These are phyloP conservation scores for Platichthys flesus DNA, from an alignment of 2,113 vertebrate species.

Conservation along the genomic window DNA sequence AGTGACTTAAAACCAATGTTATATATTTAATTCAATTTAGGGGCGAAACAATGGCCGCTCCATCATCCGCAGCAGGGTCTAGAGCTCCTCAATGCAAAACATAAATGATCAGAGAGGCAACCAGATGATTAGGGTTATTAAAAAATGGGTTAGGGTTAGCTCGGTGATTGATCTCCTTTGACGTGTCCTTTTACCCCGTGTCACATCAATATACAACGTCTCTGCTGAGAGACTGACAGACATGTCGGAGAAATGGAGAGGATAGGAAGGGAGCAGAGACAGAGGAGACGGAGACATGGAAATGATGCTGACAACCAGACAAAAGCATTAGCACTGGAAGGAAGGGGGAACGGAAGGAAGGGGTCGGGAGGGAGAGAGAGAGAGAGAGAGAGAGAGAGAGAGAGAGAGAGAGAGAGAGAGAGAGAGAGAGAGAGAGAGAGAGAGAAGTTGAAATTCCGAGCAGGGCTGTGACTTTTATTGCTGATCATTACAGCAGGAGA, in stretches of 20 bases:
- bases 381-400: background rate
- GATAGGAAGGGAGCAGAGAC: conserved; percentile 1
- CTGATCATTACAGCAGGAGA: conserved; percentile 31
- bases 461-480: conserved; percentile 32
- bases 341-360: conserved; percentile 5
- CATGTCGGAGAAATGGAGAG: conserved; percentile 46
- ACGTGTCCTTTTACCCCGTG: conserved; percentile 80
- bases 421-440: background rate
- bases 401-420: conserved; percentile 3
- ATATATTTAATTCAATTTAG: conserved; percentile 9
- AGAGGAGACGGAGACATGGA: conserved; percentile 8
- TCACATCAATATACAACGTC: conserved; percentile 78
- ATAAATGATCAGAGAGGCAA: conserved; percentile 35
- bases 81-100: conserved; percentile 44
- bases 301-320: conserved; percentile 21
- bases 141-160: too few species aligned
- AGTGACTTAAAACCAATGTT: background rate
- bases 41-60: conserved; percentile 24
- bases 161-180: conserved; percentile 75
- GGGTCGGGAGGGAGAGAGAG: background rate
- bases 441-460: conserved; percentile 17
- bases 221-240: conserved; percentile 72
- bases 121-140: conserved; percentile 74
- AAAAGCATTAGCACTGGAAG: background rate
- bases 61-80: conserved; percentile 40